These are phyloP conservation scores for Neuroscelio doddi DNA, from an alignment of 2,888 invertebrate species.

Conservation along the genomic window DNA sequence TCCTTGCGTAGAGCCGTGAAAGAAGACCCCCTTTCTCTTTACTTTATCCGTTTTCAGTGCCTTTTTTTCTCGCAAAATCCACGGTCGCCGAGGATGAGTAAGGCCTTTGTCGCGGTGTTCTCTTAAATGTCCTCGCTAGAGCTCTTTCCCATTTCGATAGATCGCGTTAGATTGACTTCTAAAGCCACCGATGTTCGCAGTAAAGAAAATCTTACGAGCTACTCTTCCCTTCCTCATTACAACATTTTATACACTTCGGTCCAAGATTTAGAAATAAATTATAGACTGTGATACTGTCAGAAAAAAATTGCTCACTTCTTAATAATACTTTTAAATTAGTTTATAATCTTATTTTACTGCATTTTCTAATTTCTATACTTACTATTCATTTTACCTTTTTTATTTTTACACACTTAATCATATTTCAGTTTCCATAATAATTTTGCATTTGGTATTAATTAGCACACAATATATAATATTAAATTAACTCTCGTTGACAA, in stretches of 20 bases:
- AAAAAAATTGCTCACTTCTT: slow-evolving; percentile 27
- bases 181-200: slow-evolving; percentile 41
- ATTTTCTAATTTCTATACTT: neutral
- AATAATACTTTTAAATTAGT: slow-evolving; percentile 18
- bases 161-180: slow-evolving; percentile 48
- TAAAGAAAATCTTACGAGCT: slow-evolving; percentile 10
- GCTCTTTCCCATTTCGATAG: slow-evolving; percentile 45
- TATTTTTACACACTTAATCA: too few relatives aligned
- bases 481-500: too few relatives aligned
- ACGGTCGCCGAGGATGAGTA: slow-evolving; percentile 32
- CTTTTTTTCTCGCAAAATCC: slow-evolving; percentile 39
- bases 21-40: slow-evolving; percentile 45
- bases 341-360: neutral
- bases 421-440: too few relatives aligned
- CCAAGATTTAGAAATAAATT: slow-evolving; percentile 1
- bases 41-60: slow-evolving; percentile 20
- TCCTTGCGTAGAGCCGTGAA: too few relatives aligned
- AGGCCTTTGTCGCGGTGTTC: slow-evolving; percentile 54
- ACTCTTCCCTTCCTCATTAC: slow-evolving; percentile 30
- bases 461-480: too few relatives aligned
- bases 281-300: slow-evolving; percentile 6
- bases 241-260: slow-evolving; percentile 25
- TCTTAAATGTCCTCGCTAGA: slow-evolving; percentile 50
- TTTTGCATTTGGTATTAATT: too few relatives aligned
- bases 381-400: neutral